phyloP scores from a whole-genome alignment of 1,140 invertebrate species.

The Solenopsis invicta region DNA sequence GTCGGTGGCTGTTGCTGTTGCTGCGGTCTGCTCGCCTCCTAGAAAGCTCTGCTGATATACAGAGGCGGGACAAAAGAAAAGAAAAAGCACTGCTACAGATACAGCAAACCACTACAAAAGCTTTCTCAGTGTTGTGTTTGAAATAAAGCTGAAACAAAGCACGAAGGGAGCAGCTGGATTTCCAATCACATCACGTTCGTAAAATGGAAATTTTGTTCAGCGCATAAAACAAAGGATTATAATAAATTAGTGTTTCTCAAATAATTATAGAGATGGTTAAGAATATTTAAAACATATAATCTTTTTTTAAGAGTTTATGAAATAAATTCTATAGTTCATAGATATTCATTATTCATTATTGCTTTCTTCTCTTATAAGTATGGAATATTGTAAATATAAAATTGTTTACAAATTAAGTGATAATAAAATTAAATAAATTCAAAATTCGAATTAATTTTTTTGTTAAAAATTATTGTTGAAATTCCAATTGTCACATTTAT shows the following conservation, averaged over 20 bases:
- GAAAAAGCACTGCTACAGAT: constrained; percentile 86
- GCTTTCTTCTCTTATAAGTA: not conserved
- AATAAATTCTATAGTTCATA: not conserved
- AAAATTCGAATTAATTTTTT: not conserved
- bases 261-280: not conserved
- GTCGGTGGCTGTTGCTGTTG: constrained; percentile 80
- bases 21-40: constrained; percentile 84
- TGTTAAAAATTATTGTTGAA: not conserved
- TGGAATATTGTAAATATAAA: not conserved
- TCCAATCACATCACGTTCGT: constrained; percentile 18
- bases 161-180: not conserved
- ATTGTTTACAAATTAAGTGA: not conserved
- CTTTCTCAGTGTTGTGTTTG: constrained; percentile 67
- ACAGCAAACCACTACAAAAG: constrained; percentile 85
- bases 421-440: not conserved
- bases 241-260: not conserved
- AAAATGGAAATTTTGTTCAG: constrained; percentile 16
- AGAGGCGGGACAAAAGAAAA: constrained; percentile 85
- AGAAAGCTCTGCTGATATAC: constrained; percentile 86
- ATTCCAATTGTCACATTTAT: not conserved
- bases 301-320: not conserved
- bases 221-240: not conserved
- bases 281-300: not conserved
- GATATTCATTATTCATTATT: not conserved
- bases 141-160: constrained; percentile 50